Base-by-base conservation (phyloP, 2,888 invertebrate species). In the Meta bourneti region DNA sequence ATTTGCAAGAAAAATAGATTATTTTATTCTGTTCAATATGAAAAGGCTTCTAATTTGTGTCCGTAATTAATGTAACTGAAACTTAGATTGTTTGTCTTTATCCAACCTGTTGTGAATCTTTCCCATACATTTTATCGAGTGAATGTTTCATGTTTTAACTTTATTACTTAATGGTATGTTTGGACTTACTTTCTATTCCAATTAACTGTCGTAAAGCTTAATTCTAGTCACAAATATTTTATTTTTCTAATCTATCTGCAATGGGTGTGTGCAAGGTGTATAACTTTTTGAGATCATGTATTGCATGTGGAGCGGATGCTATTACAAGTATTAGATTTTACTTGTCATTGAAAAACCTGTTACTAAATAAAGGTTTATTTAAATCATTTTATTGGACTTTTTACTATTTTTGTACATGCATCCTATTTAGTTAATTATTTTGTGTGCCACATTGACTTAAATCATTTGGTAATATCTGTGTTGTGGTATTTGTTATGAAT, bases 361-460 rank as follows among this genome's bases (percentile, higher is more conserved):
- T 84, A 71, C 74, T 34, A 83, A 89, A 89, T 89, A 89, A 89
- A 89, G 54, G 77, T 82, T 82, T 82, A 89, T 82, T 89, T 89
- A 89, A 89, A 77, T 77, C 70, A 89, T 54, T 52, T 20, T 19
- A 48, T 75, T 80, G 7, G 20, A 34, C 13, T 54, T 61, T 61
- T 54, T 51, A 6, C 6, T 20, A 34, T 52, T n/a, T n/a, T n/a
- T 51, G 4, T 78, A 72, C 6, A 19, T 13, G 6, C 19, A 19
- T n/a, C 19, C 8, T 72, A n/a, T 72, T 2, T 8, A 19, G 19
- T 19, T 6, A 72, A 19, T 19, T 72, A 4, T 16, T 34, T 74
- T 6, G 11, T 48, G 11, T 75, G 48, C 34, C 75, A 20, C 11
- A 69, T 0, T 7, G 75, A 9, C 9, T 8, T 75, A 7, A 34